Conservation (phyloP, 2,797 vertebrate species). For the Tamandua tetradactyla region DNA sequence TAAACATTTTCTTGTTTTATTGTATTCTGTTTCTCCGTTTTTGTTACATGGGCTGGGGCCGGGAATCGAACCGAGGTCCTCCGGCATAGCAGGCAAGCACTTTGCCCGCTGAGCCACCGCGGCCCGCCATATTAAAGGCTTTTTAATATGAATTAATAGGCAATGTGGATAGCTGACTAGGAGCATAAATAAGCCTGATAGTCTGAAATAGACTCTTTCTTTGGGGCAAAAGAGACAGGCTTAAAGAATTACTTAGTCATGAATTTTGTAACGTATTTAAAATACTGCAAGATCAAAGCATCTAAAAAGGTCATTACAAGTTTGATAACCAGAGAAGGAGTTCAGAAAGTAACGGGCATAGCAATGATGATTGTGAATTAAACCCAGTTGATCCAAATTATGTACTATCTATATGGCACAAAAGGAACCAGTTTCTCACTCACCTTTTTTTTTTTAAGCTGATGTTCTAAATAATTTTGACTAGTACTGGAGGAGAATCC, state of each 20-base stretch:
- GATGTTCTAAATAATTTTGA: slow-evolving; percentile 64
- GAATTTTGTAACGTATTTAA: slow-evolving; percentile 45
- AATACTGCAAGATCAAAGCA: slow-evolving; percentile 26
- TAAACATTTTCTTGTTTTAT: too few relatives aligned
- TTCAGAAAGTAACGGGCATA: slow-evolving; percentile 35
- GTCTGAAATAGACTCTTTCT: neutral
- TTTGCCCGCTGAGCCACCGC: too few relatives aligned
- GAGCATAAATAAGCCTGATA: neutral
- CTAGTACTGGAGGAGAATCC: slow-evolving; percentile 16
- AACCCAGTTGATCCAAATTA: slow-evolving; percentile 39
- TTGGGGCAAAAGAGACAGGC: neutral
- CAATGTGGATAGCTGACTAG: neutral
- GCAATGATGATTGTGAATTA: slow-evolving; percentile 19
- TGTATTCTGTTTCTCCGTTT: too few relatives aligned
- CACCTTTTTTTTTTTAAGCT: slow-evolving; percentile 58
- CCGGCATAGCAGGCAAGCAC: too few relatives aligned
- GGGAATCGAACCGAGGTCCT: too few relatives aligned
- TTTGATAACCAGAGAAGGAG: neutral
- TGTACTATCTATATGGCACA: slow-evolving; percentile 7
- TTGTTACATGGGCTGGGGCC: too few relatives aligned
- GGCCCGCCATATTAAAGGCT: too few relatives aligned
- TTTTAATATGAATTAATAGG: neutral
- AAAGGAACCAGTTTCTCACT: slow-evolving; percentile 56
- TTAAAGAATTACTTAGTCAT: slow-evolving; percentile 51
- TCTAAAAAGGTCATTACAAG: neutral